Evolutionary conservation across 2,888 invertebrate genomes (phyloP).

Genomic region (Erynnis tages): DNA sequence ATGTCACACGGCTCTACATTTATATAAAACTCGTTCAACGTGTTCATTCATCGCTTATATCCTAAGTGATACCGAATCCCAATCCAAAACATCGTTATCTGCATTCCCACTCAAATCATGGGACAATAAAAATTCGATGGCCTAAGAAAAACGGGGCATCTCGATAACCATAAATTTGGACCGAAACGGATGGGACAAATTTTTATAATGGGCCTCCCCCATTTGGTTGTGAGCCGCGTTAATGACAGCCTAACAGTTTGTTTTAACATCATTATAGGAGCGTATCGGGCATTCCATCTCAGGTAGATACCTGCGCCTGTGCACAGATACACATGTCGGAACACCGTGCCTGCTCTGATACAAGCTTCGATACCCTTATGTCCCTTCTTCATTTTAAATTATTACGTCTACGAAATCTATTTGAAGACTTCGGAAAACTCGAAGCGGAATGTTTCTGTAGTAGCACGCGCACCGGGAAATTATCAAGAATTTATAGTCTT

Average conservation of each 20-base stretch:
- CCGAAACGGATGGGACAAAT: slow-evolving; percentile 81
- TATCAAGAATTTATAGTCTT: no score
- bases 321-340: slow-evolving; percentile 53
- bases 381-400: slow-evolving; percentile 20
- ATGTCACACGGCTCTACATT: background rate
- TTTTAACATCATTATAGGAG: slow-evolving; percentile 81
- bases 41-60: slow-evolving; percentile 58
- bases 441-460: no score
- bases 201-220: slow-evolving; percentile 79
- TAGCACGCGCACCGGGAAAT: no score
- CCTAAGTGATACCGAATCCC: slow-evolving; percentile 61
- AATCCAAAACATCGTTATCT: slow-evolving; percentile 76
- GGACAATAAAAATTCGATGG: slow-evolving; percentile 76
- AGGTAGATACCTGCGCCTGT: slow-evolving; percentile 55
- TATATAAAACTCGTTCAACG: slow-evolving; percentile 38
- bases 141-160: slow-evolving; percentile 70
- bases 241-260: slow-evolving; percentile 80
- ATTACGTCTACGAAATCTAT: slow-evolving; percentile 2
- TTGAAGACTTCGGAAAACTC: background rate
- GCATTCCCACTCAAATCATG: slow-evolving; percentile 75
- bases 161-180: slow-evolving; percentile 79
- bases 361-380: slow-evolving; percentile 45
- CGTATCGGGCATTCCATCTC: slow-evolving; percentile 78
- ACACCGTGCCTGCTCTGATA: slow-evolving; percentile 45
- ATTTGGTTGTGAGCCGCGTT: slow-evolving; percentile 73